A percentile compares a stretch with the other conserved stretches of the same genome.
Conservation (phyloP, 2,797 vertebrate genomes). For the Pangasius sanitwongsei region DNA sequence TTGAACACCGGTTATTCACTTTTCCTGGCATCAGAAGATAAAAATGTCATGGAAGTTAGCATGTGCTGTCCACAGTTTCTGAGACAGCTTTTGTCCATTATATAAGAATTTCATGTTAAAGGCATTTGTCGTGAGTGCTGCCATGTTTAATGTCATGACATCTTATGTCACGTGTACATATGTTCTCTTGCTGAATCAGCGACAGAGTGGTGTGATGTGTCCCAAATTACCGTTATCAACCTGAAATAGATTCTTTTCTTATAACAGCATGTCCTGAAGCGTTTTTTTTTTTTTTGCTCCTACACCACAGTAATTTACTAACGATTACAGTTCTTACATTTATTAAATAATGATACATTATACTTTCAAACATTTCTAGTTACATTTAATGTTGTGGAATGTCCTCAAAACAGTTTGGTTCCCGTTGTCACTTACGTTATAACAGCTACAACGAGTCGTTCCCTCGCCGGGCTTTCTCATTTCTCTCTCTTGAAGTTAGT, state of each 20-base stretch:
- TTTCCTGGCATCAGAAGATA: no score
- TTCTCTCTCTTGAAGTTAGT: neutral
- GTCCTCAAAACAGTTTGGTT: neutral
- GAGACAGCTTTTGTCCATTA: neutral
- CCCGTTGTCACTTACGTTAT: neutral
- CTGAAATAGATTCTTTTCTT: neutral
- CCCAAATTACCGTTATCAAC: neutral
- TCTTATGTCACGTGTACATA: neutral
- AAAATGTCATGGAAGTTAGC: no score
- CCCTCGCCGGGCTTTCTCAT: neutral
- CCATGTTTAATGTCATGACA: no score
- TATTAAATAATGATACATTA: neutral
- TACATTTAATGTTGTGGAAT: neutral
- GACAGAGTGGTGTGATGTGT: neutral
- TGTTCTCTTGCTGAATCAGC: neutral
- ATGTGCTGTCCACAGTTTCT: no score
- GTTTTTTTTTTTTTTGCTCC: neutral
- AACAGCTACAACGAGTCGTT: neutral
- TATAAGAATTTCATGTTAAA: neutral
- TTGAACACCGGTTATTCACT: no score
- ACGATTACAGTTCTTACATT: neutral
- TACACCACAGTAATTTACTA: neutral
- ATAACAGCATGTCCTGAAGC: neutral
- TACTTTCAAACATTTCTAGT: neutral
- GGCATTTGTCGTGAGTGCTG: no score